phyloP scores from a whole-genome alignment of 2,797 vertebrate genomes.

The Falco cherrug region DNA sequence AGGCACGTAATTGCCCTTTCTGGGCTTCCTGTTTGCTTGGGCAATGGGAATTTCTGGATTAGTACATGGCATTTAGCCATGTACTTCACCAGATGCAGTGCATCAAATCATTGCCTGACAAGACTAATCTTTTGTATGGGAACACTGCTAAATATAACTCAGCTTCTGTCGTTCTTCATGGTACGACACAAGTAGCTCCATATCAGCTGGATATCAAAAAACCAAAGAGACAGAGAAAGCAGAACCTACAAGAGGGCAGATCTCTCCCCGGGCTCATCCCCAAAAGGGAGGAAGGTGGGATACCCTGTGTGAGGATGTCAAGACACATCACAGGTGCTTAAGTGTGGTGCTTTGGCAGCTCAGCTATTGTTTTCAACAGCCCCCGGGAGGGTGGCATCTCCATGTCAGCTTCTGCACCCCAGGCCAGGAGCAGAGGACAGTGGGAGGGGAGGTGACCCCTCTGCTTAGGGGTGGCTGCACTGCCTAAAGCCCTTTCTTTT shows the following conservation, averaged over 20 bases:
- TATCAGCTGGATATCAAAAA: not conserved
- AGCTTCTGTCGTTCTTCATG: not conserved
- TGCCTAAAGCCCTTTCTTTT: not conserved
- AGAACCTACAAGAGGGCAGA: not conserved
- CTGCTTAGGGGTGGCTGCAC: not conserved
- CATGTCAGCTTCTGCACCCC: rapidly evolving
- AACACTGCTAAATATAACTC: constrained; percentile 26
- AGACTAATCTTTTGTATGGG: not conserved
- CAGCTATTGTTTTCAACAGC: not conserved
- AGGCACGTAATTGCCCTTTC: not conserved
- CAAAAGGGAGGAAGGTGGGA: not conserved
- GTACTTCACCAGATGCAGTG: not conserved
- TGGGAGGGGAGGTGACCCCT: not conserved
- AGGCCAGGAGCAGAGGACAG: not conserved
- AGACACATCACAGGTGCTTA: not conserved
- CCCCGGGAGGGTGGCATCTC: not conserved
- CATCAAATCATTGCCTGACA: not conserved
- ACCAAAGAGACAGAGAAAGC: not conserved
- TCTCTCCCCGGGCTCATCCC: not conserved
- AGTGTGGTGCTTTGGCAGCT: not conserved
- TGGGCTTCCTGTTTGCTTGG: not conserved
- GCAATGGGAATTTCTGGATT: constrained; percentile 12
- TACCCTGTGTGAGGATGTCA: not conserved
- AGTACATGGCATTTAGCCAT: not conserved
- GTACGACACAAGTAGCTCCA: not conserved